Base-by-base conservation (phyloP, 37 sponge, comb jelly and placozoan species). In the Theonella swinhoei region DNA sequence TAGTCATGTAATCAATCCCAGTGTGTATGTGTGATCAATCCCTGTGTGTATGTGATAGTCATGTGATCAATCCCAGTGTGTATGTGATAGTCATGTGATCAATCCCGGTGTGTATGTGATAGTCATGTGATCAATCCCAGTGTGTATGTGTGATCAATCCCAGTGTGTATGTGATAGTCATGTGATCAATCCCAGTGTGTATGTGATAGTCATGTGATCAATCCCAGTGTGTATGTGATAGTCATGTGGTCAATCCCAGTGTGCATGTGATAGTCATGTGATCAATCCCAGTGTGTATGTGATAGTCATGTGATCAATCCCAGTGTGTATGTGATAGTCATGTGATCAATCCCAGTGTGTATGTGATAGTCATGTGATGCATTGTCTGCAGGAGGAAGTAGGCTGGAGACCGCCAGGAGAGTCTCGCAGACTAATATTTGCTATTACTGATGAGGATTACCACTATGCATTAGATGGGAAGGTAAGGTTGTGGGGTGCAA, bases 391-490 rank as follows among this genome's bases (percentile, higher is more conserved):
- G 91, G 74, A 75, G 39, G 65, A 58, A n/a, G 60, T 94, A 36
- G 95, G 91, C 7, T 94, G 95, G 95, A 37, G 89, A 28, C 73
- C 39, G 31, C 66, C 14, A 36, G 77, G 80, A n/a, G 41, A 72
- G 35, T 85, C 95, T 5, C 68, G 88, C 3, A 54, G 95, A 3
- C 47, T 94, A n/a, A 42, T 94, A 35, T 58, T 94, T 32, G 88
- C 79, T 2, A 76, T 94, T 34, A 90, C 95, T 62, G 91, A 90
- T 74, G 95, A 82, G 32, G 91, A 90, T 25, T 94, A 90, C 64
- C 95, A 94, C 31, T 89, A 77, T 58, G 95, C 95, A 24, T 76
- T 94, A 20, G 95, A 94, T 72, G 91, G 91, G 24, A 94, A 81
- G 74, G 84, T 91, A 32, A 66, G 42, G 11, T 14, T 47, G 54